phyloP scores from a whole-genome alignment of 2,797 vertebrate species.

The Serranus cabrilla region DNA sequence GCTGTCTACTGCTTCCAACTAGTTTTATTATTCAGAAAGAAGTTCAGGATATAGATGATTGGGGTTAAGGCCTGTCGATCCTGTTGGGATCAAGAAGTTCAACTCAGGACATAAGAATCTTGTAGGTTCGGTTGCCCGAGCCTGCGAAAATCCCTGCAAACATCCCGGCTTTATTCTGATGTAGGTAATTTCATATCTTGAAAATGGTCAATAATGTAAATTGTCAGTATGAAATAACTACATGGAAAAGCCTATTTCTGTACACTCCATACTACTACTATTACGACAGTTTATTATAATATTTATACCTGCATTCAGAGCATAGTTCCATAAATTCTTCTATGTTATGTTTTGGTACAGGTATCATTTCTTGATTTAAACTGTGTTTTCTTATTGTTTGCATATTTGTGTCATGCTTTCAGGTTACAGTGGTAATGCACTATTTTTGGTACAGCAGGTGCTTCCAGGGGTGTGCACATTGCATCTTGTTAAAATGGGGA shows the following conservation, averaged over 20 bases:
- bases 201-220: too few species aligned
- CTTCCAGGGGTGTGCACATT: not conserved
- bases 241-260: too few species aligned
- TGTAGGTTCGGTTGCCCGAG: not conserved
- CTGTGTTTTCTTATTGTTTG: too few species aligned
- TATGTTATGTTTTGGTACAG: not conserved
- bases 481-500: not conserved
- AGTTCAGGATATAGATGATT: not conserved
- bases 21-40: not conserved
- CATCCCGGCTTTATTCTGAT: too few species aligned
- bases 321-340: not conserved
- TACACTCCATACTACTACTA: too few species aligned
- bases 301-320: not conserved
- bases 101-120: not conserved
- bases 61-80: not conserved
- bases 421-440: not conserved
- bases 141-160: not conserved
- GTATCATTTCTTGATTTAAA: not conserved
- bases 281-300: too few species aligned
- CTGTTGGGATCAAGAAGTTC: not conserved
- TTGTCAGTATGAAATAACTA: too few species aligned
- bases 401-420: not conserved
- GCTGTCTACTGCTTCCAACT: not conserved
- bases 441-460: too few species aligned
- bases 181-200: too few species aligned